Evolutionary conservation across 2,888 invertebrate genomes (phyloP), one percentile per base, ranked within the genome.

Genomic region (Slavum lentiscoides): DNA sequence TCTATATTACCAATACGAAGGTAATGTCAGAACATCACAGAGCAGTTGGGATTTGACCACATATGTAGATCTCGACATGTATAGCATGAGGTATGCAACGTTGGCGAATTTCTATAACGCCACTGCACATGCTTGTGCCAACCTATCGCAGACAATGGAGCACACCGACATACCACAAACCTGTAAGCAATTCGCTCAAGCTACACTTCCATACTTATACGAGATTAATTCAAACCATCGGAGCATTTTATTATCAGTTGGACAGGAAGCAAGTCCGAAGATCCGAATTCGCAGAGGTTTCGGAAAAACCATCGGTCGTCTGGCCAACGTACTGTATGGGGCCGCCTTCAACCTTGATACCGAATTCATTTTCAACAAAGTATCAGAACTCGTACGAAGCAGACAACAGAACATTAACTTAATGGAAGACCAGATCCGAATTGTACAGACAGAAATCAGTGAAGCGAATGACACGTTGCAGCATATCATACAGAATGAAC

Each of bases 321-420:
- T 67, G 15, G 49, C 43, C 49, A 67, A 49, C 15, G 67, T 67
- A 67, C 67, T 67, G 2, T 67, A 67, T 23, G 67, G 67, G 21
- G 21, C 17, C 7, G 0, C 6, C 9, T 1, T 5, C 13, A 67
- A 67, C 23, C n/a, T 49, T 15, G 49, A 67, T 9, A n/a, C 43
- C 2, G 21, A 8, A 4, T 49, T 17, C 4, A 67, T 67, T 15
- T 49, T 67, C 13, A 67, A 15, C 5, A 49, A 49, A 49, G 49
- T 67, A 17, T 0, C 9, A 21, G 59, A 59, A 9, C 19, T 59
- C 9, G 19, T 19, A 2, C 15, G 8, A 55, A 55, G 19, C 19
- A 59, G 21, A 59, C n/a, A 21, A 7, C n/a, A 59, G 59, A 59
- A 59, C 9, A 59, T 21, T 3, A 59, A 59, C 19, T 8, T 21